Conservation (phyloP, 2,113 vertebrate species). For the Oxyura jamaicensis region DNA sequence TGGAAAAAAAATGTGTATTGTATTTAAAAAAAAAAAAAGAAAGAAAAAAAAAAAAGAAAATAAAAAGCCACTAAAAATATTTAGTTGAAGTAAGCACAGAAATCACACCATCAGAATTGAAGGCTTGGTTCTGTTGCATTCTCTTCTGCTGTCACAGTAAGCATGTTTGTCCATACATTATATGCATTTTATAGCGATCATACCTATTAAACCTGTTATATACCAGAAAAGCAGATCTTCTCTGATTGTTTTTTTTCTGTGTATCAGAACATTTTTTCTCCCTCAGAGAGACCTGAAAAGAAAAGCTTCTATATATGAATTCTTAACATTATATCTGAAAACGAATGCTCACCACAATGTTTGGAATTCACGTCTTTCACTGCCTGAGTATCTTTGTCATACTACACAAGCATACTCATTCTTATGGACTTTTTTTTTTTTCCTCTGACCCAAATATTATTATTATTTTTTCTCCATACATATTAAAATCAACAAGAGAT, state of each 20-base stretch:
- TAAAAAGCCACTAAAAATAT: neutral
- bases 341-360: neutral
- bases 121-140: neutral
- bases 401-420: neutral
- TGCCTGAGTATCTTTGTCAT: neutral
- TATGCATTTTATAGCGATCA: neutral
- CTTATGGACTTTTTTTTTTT: neutral
- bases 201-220: neutral
- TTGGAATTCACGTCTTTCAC: neutral
- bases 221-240: neutral
- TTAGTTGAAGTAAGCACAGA: neutral
- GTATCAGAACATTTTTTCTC: neutral
- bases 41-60: neutral
- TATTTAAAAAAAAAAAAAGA: neutral
- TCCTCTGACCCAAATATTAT: neutral
- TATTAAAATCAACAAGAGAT: neutral
- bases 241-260: neutral
- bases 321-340: neutral
- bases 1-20: neutral
- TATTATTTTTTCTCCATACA: neutral
- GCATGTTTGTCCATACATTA: neutral
- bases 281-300: neutral
- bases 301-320: neutral
- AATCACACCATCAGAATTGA: neutral
- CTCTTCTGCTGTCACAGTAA: neutral